Evolutionary conservation across 2,113 vertebrate species (phyloP), one percentile per base, ranked within the genome.

Genomic region (Lepus americanus): DNA sequence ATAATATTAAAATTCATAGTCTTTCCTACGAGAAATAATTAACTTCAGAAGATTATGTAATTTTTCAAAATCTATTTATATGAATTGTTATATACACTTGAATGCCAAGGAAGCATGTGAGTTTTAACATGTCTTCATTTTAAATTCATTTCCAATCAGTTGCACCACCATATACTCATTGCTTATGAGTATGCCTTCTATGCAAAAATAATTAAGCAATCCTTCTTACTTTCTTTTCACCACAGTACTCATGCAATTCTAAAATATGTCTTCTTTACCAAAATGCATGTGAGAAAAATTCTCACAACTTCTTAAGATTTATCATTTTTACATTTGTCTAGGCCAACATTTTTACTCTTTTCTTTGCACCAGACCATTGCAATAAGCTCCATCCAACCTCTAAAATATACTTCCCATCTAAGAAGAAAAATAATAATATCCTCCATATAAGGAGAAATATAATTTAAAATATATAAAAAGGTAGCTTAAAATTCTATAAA

Each of bases 261-360:
- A 77, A 76, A 83, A 69, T 53, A 16, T 29, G 7, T 77, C 31
- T 81, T 77, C 17, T 82, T 87, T 39, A 77, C 36, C 9, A 90
- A 90, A 87, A 23, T 66, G 33, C 12, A 64, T 72, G 2, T 83
- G 77, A 59, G 39, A 91, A 87, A 93, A 72, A 49, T 78, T 49
- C 27, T 3, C 25, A 77, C 11, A 66, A 77, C 14, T 86, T 90
- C 64, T 59, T n/a, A 74, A 2, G 12, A 49, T 9, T n/a, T 70
- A 31, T 83, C 4, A 36, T 67, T 73, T 89, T 74, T 49, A 61
- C 29, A 85, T 67, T 80, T 86, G 13, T 49, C 23, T 73, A 55
- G 36, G 9, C 4, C 59, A 29, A 27, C 66, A 59, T 27, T 69
- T 51, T 51, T 6, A 70, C 23, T 31, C 13, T 33, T 72, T 59